Evolutionary conservation across 2,797 vertebrate genomes (phyloP), one percentile per base, ranked within the genome.

Genomic region (Enteromius trimaculatus): DNA sequence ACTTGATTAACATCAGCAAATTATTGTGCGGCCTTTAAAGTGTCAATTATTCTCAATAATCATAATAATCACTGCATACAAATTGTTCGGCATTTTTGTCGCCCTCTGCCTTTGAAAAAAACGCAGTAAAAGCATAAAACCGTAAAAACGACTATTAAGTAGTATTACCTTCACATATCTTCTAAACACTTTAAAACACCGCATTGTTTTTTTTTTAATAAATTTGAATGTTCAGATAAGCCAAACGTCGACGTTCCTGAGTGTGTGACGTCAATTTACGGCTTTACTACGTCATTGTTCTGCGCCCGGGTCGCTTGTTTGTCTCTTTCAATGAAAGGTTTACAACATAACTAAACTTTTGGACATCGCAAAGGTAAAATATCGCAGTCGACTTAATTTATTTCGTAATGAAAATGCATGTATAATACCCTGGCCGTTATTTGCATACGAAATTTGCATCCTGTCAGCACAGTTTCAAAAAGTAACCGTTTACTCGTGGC

Each of bases 351-450:
- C 21, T 49, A 44, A 26, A 21, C 8, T n/a, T 47, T n/a, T 65
- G 14, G n/a, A 26, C 47, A 9, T 62, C 65, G 19, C 37, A 62
- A 87, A 87, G 86, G 87, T 87, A 84, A 26, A 37, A 64, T 3
- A 31, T 49, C 39, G 17, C 37, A 4, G 5, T n/a, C 4, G 2
- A 3, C 1, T 1, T 75, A 0, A 14, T 58, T 23, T n/a, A 29
- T 51, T 75, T 5, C 1, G 4, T 47, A 23, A 8, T 72, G 1
- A 3, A 66, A 21, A 26, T 23, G 16, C 44, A 29, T 2, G 2
- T 26, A 4, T 21, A 2, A 14, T 62, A 5, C 51, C 10, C 14
- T 58, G 39, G 51, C 4, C 1, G 2, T 77, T 26, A 26, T 42
- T 17, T 34, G 9, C 8, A 19, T 21, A 1, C 5, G 23, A 4